phyloP scores from a whole-genome alignment of 2,113 vertebrate species.

The Prietella phreatophila region DNA sequence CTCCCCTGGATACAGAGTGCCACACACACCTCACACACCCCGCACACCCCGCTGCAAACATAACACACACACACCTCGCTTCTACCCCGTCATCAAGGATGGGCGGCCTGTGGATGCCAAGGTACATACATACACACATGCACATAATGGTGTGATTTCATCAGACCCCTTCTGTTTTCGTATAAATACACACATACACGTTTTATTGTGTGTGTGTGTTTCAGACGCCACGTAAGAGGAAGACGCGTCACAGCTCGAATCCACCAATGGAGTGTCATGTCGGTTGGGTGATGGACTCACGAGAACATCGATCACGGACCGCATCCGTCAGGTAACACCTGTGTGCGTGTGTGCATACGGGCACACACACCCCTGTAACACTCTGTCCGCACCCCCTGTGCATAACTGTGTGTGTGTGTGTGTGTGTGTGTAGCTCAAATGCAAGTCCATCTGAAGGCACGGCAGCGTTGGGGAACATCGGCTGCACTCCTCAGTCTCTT shows the following conservation, averaged over 20 bases:
- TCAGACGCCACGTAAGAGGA: slow-evolving; percentile 94
- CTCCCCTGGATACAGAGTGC: slow-evolving; percentile 91
- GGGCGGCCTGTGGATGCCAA: slow-evolving; percentile 92
- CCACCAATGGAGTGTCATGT: slow-evolving; percentile 97
- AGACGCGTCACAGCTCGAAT: slow-evolving; percentile 97
- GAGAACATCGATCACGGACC: slow-evolving; percentile 92
- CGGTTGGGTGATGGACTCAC: slow-evolving; percentile 99
- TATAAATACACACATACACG: neutral
- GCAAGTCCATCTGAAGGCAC: slow-evolving; percentile 92
- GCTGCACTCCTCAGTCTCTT: slow-evolving; percentile 95
- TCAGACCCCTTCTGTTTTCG: too few relatives aligned
- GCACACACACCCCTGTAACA: neutral
- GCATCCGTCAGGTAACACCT: slow-evolving; percentile 87
- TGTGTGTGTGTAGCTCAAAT: slow-evolving; percentile 76
- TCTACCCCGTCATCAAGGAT: slow-evolving; percentile 98
- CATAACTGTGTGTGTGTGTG: slow-evolving; percentile 15
- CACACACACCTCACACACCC: slow-evolving; percentile 89
- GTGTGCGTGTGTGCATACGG: neutral
- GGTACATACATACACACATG: slow-evolving; percentile 65
- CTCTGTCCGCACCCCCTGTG: neutral
- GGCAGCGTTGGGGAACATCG: slow-evolving; percentile 82
- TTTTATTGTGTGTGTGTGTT: neutral
- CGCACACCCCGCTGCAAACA: slow-evolving; percentile 94
- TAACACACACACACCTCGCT: slow-evolving; percentile 87
- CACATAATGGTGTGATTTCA: neutral